Evolutionary conservation across 1,140 invertebrate species (phyloP), one percentile per base, ranked within the genome.

Genomic region (Atopsyche davidsoni): DNA sequence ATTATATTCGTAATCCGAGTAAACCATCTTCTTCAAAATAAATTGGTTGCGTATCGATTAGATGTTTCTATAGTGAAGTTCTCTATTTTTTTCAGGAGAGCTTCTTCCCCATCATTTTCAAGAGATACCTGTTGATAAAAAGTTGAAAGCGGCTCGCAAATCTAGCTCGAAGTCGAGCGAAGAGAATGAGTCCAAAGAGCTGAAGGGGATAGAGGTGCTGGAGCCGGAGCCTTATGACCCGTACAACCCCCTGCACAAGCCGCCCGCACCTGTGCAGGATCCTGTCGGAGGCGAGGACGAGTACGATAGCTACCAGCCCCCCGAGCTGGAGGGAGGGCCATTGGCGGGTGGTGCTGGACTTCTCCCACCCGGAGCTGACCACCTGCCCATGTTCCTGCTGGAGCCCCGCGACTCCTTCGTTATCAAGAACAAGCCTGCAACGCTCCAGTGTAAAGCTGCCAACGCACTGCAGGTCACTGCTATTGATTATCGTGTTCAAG

Each of bases 351-450:
- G 67, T 58, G 69, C 68, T 4, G 67, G 65, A 2, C 51, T 71
- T 17, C 66, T 69, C 2, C 68, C 31, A 22, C n/a, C 50, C 6
- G 64, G 66, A 51, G 59, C 63, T 18, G 68, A 77, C 60, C 73
- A 77, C 59, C 64, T 76, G 16, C 87, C 88, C 0, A 77, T 86
- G 51, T 92, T 92, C 66, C 69, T 89, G 19, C 75, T 82, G 45
- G 87, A 92, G 61, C 89, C 89, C 0, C 76, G 85, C 59, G 81
- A 89, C 65, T 79, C 83, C 11, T 92, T 83, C 72, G 87, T 92
- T 49, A 81, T 92, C 24, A 89, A 89, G 67, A 89, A 84, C 67
- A 89, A 89, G 63, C 83, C 87, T 1, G 88, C 86, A 1, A 81
- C 77, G 1, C 70, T 94, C 22, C 82, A 80, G 46, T 93, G 90